These are phyloP conservation scores for Philopedon plagiatum DNA, from an alignment of 2,888 invertebrate genomes.

Conservation along the genomic window DNA sequence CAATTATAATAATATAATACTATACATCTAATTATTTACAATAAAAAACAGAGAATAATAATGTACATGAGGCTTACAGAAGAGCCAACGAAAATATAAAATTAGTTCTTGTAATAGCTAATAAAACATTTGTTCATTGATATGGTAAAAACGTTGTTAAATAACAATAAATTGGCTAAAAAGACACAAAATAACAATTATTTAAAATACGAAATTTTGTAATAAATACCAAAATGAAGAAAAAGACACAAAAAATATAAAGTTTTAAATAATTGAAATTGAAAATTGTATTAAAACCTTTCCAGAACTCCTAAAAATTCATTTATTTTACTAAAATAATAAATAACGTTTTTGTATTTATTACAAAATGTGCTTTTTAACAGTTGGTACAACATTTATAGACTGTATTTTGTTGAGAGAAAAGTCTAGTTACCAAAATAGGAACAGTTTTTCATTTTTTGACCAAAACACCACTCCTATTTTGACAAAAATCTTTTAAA, in stretches of 20 bases:
- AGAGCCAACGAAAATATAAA: conserved; percentile 63
- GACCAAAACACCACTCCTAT: background rate
- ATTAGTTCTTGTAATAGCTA: conserved; percentile 58
- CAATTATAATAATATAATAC: conserved; percentile 70
- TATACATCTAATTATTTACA: conserved; percentile 72
- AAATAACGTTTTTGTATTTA: conserved; percentile 12
- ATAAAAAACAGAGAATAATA: conserved; percentile 59
- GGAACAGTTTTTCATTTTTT: conserved; percentile 10
- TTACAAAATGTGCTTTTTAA: conserved; percentile 11
- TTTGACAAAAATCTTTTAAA: conserved; percentile 13
- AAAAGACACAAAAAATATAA: too few relatives aligned
- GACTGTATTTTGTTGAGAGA: conserved; percentile 6
- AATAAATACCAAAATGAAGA: conserved; percentile 13
- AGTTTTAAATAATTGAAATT: too few relatives aligned
- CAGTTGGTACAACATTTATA: conserved; percentile 25
- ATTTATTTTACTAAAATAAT: too few relatives aligned
- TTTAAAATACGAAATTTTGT: conserved; percentile 17
- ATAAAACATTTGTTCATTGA: conserved; percentile 49
- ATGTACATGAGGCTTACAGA: conserved; percentile 46
- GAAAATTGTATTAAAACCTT: too few relatives aligned
- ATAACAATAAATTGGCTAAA: conserved; percentile 45
- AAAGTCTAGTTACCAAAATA: conserved; percentile 19
- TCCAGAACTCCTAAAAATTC: too few relatives aligned
- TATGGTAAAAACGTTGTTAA: conserved; percentile 44
- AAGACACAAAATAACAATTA: conserved; percentile 43